Percentiles rank a stretch among this genome's conserved stretches.
These are phyloP conservation scores for Netelia virgata DNA, from an alignment of 2,888 invertebrate genomes.

Conservation along the genomic window DNA sequence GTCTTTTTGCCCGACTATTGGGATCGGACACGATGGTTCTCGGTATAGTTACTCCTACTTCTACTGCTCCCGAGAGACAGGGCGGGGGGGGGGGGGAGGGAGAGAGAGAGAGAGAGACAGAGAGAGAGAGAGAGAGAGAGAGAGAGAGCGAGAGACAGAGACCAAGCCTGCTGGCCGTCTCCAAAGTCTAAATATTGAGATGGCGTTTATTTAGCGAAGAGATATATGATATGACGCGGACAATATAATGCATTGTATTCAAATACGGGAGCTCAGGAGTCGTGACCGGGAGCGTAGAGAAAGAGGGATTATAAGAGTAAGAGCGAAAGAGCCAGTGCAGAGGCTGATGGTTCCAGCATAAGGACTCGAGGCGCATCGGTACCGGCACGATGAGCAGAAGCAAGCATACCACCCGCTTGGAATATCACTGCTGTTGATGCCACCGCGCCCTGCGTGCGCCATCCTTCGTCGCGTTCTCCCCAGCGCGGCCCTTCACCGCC, in stretches of 20 bases:
- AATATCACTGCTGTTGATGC: slow-evolving; percentile 70
- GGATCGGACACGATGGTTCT: slow-evolving; percentile 41
- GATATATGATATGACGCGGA: slow-evolving; percentile 85
- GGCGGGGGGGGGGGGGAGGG: neutral
- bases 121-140: neutral
- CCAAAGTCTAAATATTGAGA: slow-evolving; percentile 84
- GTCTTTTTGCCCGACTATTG: slow-evolving; percentile 54
- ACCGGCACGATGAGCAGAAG: slow-evolving; percentile 55
- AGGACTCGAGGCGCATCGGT: slow-evolving; percentile 54
- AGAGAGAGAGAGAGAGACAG: slow-evolving; percentile 43
- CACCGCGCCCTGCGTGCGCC: slow-evolving; percentile 73
- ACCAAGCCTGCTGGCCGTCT: slow-evolving; percentile 70
- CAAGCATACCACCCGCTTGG: slow-evolving; percentile 66
- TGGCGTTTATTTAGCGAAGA: slow-evolving; percentile 84
- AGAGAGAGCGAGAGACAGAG: slow-evolving; percentile 53
- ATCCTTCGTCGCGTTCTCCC: slow-evolving; percentile 68
- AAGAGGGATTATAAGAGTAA: slow-evolving; percentile 63
- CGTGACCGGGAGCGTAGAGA: slow-evolving; percentile 83
- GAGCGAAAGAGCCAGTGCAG: slow-evolving; percentile 46
- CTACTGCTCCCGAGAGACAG: slow-evolving; percentile 63
- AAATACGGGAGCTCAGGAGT: slow-evolving; percentile 84
- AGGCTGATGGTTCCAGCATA: slow-evolving; percentile 57
- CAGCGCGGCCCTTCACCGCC: slow-evolving; percentile 66
- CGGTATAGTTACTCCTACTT: slow-evolving; percentile 54
- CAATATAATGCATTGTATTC: slow-evolving; percentile 85